Percentiles rank a stretch among this genome's conserved stretches.
Evolutionary conservation across 2,888 invertebrate species (phyloP).

Genomic region (Lumbricus terrestris): DNA sequence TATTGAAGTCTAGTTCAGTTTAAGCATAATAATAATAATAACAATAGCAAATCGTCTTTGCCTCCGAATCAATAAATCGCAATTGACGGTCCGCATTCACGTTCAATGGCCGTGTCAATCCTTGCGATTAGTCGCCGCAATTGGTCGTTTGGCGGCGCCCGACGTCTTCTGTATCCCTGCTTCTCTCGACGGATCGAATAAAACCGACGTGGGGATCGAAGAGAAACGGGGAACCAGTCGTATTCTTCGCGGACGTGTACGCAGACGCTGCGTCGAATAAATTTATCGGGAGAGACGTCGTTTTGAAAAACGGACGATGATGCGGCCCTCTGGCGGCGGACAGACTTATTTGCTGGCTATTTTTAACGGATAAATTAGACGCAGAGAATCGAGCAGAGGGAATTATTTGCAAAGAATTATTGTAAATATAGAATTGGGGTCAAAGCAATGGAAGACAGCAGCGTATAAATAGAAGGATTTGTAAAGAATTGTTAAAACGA

Average conservation of each 20-base stretch:
- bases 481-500: background rate
- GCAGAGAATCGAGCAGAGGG: background rate
- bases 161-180: background rate
- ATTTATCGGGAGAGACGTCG: background rate
- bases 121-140: background rate
- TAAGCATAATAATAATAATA: too few relatives aligned
- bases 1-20: background rate
- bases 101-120: background rate
- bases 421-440: background rate
- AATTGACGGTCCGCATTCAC: background rate
- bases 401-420: background rate
- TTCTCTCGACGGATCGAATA: background rate
- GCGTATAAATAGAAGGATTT: background rate
- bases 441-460: background rate
- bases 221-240: background rate
- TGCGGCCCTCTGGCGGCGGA: background rate
- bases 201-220: background rate
- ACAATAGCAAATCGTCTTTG: background rate
- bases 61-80: background rate
- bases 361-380: background rate
- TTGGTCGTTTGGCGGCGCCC: background rate
- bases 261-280: background rate
- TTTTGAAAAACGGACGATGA: background rate
- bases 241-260: background rate
- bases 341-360: background rate